phyloP scores from a whole-genome alignment of 1,140 invertebrate genomes.

The Coptotermes formosanus region DNA sequence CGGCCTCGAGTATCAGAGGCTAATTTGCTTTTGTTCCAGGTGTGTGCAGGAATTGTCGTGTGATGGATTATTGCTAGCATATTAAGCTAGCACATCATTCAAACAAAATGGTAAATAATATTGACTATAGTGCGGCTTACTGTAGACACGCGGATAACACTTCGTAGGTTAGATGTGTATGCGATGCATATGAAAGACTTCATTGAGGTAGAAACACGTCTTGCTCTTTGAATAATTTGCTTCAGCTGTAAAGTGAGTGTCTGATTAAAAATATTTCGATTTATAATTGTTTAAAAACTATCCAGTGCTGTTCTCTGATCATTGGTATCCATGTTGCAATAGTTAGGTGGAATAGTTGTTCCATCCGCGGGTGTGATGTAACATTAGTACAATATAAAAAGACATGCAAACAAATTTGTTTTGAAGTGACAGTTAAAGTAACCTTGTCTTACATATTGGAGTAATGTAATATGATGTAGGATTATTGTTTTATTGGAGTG shows the following conservation, averaged over 20 bases:
- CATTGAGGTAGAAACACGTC: not conserved
- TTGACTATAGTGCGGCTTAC: not conserved
- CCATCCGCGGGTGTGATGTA: no score
- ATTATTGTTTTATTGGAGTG: no score
- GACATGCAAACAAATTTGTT: no score
- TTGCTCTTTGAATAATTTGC: not conserved
- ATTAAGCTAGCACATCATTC: not conserved
- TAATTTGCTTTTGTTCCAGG: slow-evolving; percentile 12
- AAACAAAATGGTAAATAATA: slow-evolving; percentile 8
- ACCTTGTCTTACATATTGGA: no score
- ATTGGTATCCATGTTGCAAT: no score
- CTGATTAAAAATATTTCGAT: no score
- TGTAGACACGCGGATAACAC: not conserved
- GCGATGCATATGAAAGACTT: not conserved
- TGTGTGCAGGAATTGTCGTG: not conserved
- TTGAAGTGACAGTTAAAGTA: no score
- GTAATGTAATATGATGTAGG: no score
- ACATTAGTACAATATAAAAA: no score
- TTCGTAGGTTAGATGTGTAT: not conserved
- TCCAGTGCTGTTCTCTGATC: no score
- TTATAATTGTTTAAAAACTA: no score
- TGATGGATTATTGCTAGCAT: not conserved
- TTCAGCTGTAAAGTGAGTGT: not conserved
- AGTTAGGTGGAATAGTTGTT: no score
- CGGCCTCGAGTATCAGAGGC: not conserved